These are phyloP conservation scores for pig (Sus scrofa) DNA, from an alignment of 2,113 vertebrate genomes.

Conservation along the genomic window DNA sequence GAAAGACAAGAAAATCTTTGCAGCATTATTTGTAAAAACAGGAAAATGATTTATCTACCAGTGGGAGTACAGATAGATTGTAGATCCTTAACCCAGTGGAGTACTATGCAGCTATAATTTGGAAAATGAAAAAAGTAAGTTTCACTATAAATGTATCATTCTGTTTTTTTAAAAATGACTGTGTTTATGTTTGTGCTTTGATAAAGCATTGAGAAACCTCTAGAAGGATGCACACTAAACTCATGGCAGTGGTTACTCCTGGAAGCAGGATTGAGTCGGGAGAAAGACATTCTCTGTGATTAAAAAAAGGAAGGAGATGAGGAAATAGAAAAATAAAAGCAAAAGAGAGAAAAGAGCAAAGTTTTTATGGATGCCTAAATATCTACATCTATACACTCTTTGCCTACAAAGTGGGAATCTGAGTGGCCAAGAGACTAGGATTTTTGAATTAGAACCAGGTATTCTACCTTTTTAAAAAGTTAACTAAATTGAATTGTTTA, in stretches of 20 bases:
- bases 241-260: neutral
- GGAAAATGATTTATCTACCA: neutral
- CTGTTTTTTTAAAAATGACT: neutral
- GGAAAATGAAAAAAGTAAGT: neutral
- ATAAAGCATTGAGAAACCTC: neutral
- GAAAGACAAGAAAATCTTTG: neutral
- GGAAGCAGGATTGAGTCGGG: neutral
- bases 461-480: constrained; percentile 21
- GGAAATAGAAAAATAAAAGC: neutral
- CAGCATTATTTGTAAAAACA: neutral
- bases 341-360: neutral
- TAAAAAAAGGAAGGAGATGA: too few species aligned
- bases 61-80: neutral
- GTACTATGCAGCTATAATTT: neutral
- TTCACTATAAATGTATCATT: neutral
- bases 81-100: neutral
- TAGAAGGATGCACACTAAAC: neutral
- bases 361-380: neutral
- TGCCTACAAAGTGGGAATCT: neutral
- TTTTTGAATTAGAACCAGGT: constrained; percentile 59
- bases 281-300: neutral
- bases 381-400: neutral
- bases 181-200: neutral
- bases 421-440: neutral
- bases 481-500: constrained; percentile 21